Base-by-base conservation (phyloP, 2,113 vertebrate genomes). In the Macquaria australasica region DNA sequence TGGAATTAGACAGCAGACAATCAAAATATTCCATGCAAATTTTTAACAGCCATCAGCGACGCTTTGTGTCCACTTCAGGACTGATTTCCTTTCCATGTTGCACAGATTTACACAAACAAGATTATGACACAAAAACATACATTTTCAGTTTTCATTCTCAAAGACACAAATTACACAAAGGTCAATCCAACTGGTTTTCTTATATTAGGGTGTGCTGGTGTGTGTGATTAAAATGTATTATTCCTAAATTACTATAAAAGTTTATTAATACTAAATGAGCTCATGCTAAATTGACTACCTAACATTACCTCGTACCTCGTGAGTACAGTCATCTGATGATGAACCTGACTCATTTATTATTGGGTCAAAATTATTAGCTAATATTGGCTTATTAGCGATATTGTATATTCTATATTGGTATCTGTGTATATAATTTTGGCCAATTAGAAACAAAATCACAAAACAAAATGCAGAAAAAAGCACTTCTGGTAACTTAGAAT, bases 131-230 rank as follows among this genome's bases (percentile, higher is more conserved):
- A 69, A 62, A 70, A 80, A 87, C 80, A 76, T 18, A 3, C 31
- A 86, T 85, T 86, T 84, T 81, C 3, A 86, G 79, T 56, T 88
- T 83, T 91, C 88, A 94, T 93, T 95, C 90, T 88, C 85, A 91
- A 88, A 79, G 66, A 94, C 87, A 91, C 85, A 94, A 87, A 92
- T 88, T 63, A 90, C 87, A 92, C 87, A 91, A 84, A 79, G 86
- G 81, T 92, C 92, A 95, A 89, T 96, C 94, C 94, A 96, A 90
- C 91, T 95, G 94, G 86, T 82, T 91, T 73, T 55, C 59, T 80
- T 56, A 55, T 73, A 60, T 55, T 8, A 43, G 31, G 51, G 1
- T 84, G 45, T 62, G 75, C 45, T 51, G 14, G 28, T 82, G 63
- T 78, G 48, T 78, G 8, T 34, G 51, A 48, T 74, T 51, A 4